Conservation (phyloP, 2,113 vertebrate genomes). For the Cyprinodon variegatus region DNA sequence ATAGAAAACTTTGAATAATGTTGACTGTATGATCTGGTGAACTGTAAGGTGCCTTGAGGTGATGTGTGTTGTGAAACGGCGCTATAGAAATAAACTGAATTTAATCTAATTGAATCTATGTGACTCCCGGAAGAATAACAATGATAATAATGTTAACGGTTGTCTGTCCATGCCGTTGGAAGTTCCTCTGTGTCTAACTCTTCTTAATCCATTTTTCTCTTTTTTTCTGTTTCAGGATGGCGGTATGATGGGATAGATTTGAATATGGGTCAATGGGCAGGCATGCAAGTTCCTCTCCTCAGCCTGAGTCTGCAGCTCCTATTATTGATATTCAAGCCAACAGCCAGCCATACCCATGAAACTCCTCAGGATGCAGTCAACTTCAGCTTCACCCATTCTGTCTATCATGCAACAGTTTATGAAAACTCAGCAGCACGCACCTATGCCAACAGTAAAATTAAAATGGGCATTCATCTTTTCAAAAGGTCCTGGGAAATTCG, state of each 20-base stretch:
- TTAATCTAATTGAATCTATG: too few relatives aligned
- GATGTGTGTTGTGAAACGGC: too few relatives aligned
- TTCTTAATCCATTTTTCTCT: slow-evolving; percentile 42
- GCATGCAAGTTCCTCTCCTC: slow-evolving; percentile 79
- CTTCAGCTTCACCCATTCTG: slow-evolving; percentile 90
- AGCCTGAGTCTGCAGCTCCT: slow-evolving; percentile 83
- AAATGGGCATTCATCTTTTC: slow-evolving; percentile 90
- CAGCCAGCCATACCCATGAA: slow-evolving; percentile 72
- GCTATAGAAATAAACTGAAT: too few relatives aligned
- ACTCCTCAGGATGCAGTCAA: slow-evolving; percentile 63
- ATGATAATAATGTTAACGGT: too few relatives aligned
- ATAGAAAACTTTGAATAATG: too few relatives aligned
- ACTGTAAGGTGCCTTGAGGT: too few relatives aligned
- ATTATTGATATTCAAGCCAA: slow-evolving; percentile 81
- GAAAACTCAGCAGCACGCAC: slow-evolving; percentile 98
- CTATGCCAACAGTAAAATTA: slow-evolving; percentile 90
- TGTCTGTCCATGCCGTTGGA: too few relatives aligned
- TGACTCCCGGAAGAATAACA: too few relatives aligned
- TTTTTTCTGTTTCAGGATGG: slow-evolving; percentile 79
- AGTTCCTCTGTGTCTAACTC: slow-evolving; percentile 23
- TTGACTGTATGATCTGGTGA: too few relatives aligned
- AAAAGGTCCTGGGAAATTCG: slow-evolving; percentile 95
- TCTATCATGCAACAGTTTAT: slow-evolving; percentile 92
- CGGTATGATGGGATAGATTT: slow-evolving; percentile 91
- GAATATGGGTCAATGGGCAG: slow-evolving; percentile 90